phyloP scores from a whole-genome alignment of 2,888 invertebrate genomes.

The Cataglyphis altisquamis region DNA sequence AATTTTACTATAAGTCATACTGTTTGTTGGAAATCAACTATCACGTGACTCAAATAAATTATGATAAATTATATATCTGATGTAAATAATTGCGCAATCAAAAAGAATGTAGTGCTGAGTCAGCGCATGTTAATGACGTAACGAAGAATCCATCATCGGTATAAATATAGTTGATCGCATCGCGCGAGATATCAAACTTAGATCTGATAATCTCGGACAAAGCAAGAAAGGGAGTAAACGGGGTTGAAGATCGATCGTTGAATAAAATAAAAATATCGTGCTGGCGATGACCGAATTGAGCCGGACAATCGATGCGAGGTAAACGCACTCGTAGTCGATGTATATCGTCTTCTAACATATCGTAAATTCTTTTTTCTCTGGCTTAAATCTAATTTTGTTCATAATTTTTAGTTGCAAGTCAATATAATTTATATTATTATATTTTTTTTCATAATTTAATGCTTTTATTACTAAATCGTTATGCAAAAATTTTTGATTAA shows the following conservation, averaged over 20 bases:
- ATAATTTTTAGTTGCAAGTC: neutral
- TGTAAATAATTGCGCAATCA: constrained; percentile 15
- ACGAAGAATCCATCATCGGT: constrained; percentile 29
- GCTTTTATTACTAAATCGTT: neutral
- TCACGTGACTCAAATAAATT: constrained; percentile 3
- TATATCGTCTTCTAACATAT: neutral
- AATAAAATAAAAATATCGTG: constrained; percentile 12
- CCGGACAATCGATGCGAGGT: neutral
- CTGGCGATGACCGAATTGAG: neutral
- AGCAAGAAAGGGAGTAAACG: neutral
- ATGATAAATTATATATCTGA: constrained; percentile 2
- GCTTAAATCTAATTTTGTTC: neutral
- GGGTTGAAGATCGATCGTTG: neutral
- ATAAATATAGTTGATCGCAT: constrained; percentile 23
- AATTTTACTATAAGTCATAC: neutral
- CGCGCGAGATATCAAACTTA: neutral
- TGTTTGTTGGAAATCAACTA: neutral
- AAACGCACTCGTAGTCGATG: neutral
- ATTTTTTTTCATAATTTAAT: neutral
- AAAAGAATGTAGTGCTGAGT: neutral
- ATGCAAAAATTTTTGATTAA: neutral
- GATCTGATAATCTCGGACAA: neutral
- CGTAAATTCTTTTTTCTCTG: neutral
- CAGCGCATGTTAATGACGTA: neutral
- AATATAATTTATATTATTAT: neutral